Conservation (phyloP, 2,888 invertebrate genomes). For the Drosophila fulvimacula region DNA sequence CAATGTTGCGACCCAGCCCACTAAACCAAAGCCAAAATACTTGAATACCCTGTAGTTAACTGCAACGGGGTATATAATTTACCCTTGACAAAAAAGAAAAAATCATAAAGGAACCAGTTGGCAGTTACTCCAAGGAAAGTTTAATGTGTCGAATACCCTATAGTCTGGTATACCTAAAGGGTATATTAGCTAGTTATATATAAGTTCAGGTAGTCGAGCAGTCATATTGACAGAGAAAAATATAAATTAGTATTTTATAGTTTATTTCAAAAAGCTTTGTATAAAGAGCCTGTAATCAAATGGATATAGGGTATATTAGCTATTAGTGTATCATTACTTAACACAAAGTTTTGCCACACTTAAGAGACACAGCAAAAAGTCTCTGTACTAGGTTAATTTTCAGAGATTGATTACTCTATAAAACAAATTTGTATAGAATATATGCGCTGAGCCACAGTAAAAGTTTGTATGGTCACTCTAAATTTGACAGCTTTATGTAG, state of each 20-base stretch:
- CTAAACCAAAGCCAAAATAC: not conserved
- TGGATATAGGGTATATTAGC: not conserved
- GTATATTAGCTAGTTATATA: not conserved
- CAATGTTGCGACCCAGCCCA: not conserved
- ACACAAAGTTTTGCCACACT: not conserved
- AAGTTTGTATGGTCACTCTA: not conserved
- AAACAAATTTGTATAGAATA: not conserved
- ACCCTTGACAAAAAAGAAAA: rapidly evolving
- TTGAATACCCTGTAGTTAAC: not conserved
- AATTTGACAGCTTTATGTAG: not conserved
- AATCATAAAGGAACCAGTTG: not conserved
- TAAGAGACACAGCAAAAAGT: not conserved
- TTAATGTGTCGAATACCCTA: not conserved
- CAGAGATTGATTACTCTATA: not conserved
- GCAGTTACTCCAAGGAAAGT: no score
- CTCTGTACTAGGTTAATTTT: not conserved
- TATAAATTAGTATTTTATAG: no score
- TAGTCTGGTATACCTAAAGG: not conserved
- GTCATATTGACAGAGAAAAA: no score
- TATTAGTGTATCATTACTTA: no score
- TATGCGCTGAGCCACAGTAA: not conserved
- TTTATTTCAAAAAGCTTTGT: no score
- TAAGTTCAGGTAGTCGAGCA: no score
- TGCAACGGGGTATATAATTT: not conserved
- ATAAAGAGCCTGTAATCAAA: not conserved